phyloP scores from a whole-genome alignment of 2,797 vertebrate species.

The Enteromius trimaculatus region DNA sequence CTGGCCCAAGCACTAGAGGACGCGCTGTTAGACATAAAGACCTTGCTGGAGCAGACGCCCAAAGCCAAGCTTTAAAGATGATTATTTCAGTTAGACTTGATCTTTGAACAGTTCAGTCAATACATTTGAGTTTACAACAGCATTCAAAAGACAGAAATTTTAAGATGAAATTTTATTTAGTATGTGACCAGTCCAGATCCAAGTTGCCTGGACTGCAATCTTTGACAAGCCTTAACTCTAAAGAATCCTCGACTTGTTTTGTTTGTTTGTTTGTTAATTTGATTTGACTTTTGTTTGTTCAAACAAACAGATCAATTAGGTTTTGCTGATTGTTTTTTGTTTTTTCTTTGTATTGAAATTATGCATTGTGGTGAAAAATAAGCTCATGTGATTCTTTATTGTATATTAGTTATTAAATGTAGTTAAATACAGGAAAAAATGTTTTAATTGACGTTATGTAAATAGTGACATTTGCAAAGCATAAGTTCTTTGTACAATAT shows the following conservation, averaged over 20 bases:
- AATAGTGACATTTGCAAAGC: conserved; percentile 19
- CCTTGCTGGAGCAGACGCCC: conserved; percentile 82
- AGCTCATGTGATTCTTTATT: conserved; percentile 1
- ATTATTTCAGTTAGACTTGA: not conserved
- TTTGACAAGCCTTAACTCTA: not conserved
- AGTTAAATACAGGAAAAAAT: not conserved
- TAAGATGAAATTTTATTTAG: conserved; percentile 11
- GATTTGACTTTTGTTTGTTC: not conserved
- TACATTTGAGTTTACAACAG: not conserved
- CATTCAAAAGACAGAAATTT: not conserved
- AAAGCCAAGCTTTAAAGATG: conserved; percentile 84
- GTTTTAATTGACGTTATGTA: conserved; percentile 18
- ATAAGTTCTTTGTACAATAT: not conserved
- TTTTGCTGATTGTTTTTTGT: conserved; percentile 2
- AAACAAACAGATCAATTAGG: not conserved
- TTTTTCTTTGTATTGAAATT: not conserved
- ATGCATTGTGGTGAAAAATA: not conserved
- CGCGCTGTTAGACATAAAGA: conserved; percentile 86
- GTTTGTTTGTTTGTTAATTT: not conserved
- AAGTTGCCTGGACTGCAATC: not conserved
- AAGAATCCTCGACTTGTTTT: not conserved
- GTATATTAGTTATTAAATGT: conserved; percentile 5
- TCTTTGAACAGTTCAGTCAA: not conserved
- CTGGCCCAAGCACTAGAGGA: conserved; percentile 82
- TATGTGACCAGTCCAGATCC: conserved; percentile 7